Conservation (phyloP, 2,888 invertebrate genomes). For the Merodon equestris region DNA sequence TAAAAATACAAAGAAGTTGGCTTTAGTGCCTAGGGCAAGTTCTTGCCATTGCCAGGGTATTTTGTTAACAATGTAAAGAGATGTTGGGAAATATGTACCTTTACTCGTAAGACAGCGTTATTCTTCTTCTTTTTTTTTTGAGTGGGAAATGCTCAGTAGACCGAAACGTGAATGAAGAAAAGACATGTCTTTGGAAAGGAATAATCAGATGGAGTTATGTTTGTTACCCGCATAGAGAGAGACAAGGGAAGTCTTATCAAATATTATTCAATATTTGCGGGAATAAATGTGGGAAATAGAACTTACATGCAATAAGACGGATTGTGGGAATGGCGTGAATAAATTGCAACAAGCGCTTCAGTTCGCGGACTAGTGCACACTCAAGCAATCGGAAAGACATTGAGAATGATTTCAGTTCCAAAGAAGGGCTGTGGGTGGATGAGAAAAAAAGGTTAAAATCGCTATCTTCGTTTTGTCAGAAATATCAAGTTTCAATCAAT, state of each 20-base stretch:
- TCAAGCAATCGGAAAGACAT: neutral
- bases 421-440: too few relatives aligned
- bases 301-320: conserved; percentile 15
- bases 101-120: too few relatives aligned
- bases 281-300: conserved; percentile 53
- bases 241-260: conserved; percentile 46
- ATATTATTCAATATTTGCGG: conserved; percentile 46
- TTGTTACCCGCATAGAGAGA: conserved; percentile 3
- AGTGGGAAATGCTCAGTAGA: conserved; percentile 61
- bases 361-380: conserved; percentile 60
- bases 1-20: conserved; percentile 30
- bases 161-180: conserved; percentile 47
- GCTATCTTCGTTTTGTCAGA: too few relatives aligned
- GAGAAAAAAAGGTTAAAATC: too few relatives aligned
- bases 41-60: neutral
- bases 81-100: conserved; percentile 3
- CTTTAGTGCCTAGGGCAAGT: neutral
- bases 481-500: too few relatives aligned
- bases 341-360: conserved; percentile 24
- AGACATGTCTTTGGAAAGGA: conserved; percentile 18
- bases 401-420: too few relatives aligned
- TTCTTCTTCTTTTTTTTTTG: conserved; percentile 6
- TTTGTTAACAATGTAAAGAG: conserved; percentile 40
- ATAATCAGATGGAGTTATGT: too few relatives aligned
- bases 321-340: conserved; percentile 62